Evolutionary conservation across 2,888 invertebrate genomes (phyloP), one percentile per base, ranked within the genome.

Genomic region (Agonum fuliginosum): DNA sequence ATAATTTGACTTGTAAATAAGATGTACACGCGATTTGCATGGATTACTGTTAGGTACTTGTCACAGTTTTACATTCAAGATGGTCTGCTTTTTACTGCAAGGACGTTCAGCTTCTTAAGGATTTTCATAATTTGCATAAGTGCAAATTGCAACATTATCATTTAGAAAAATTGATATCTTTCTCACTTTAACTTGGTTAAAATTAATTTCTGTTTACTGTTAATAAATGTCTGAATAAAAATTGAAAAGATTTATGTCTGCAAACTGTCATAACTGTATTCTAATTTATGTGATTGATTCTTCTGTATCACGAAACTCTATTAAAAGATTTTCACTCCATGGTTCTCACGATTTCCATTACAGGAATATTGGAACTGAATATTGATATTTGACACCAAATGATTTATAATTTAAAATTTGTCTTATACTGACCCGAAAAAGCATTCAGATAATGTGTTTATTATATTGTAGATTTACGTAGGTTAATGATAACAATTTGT

Each of bases 31-130:
- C 14, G 30, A 62, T 62, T 30, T 62, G 58, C 27, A 62, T 30
- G 58, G 58, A 62, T 62, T 62, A 62, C 58, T 62, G 58, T 62
- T 62, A 62, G 58, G 27, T 62, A 62, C 27, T 17, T 30, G 58
- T 62, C 14, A 62, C 27, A 30, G 30, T 62, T 62, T 37, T 37
- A 1, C 37, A 1, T 22, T 22, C 24, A 54, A 54, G 54, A 54
- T 24, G 48, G 6, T 17, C 48, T 20, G 20, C 2, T 37, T 37
- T 48, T 48, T 20, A 10, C 20, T 20, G 24, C 54, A 54, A 54
- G 54, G 54, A 54, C 54, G 24, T 54, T 19, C 4, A 14, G n/a
- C 37, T 10, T 37, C 37, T n/a, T 10, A 37, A 10, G 12, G 37
- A 3, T 10, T 3, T n/a, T 37, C 37, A n/a, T 12, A 1, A 37